These are phyloP conservation scores for Falco biarmicus DNA, from an alignment of 2,797 vertebrate species.

Conservation along the genomic window DNA sequence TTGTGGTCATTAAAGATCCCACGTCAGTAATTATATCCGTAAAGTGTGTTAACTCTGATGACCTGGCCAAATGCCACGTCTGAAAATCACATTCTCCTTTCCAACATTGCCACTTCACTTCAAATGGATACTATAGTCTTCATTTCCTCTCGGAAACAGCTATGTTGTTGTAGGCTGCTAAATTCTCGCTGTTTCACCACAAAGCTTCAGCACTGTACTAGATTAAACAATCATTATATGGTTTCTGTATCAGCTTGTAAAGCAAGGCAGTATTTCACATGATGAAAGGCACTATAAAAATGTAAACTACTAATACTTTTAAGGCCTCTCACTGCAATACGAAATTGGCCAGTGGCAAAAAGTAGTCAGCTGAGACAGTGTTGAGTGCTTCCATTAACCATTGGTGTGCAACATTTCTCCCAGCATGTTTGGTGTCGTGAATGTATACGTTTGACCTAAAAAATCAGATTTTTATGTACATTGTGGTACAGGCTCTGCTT, in stretches of 20 bases:
- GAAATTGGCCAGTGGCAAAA: slow-evolving; percentile 12
- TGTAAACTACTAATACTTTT: slow-evolving; percentile 17
- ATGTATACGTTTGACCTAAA: slow-evolving; percentile 13
- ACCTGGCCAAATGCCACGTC: neutral
- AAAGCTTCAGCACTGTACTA: neutral
- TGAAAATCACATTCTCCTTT: neutral
- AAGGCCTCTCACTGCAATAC: neutral
- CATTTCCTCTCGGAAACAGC: neutral
- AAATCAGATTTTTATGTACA: neutral
- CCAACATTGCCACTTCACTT: neutral
- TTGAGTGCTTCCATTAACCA: slow-evolving; percentile 18
- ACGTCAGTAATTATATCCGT: neutral
- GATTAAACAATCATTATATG: slow-evolving; percentile 11
- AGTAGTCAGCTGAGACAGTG: neutral
- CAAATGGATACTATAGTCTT: neutral
- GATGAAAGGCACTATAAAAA: slow-evolving; percentile 29
- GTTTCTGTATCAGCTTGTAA: slow-evolving; percentile 34
- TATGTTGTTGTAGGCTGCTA: neutral
- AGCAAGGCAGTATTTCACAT: neutral
- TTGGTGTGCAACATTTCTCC: neutral
- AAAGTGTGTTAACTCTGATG: neutral
- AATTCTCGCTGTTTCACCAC: slow-evolving; percentile 32
- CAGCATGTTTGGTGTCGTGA: neutral
- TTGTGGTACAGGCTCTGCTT: neutral
- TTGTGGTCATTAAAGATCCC: slow-evolving; percentile 8